Evolutionary conservation across 2,797 vertebrate species (phyloP), one percentile per base, ranked within the genome.

Genomic region (Acomys russatus): DNA sequence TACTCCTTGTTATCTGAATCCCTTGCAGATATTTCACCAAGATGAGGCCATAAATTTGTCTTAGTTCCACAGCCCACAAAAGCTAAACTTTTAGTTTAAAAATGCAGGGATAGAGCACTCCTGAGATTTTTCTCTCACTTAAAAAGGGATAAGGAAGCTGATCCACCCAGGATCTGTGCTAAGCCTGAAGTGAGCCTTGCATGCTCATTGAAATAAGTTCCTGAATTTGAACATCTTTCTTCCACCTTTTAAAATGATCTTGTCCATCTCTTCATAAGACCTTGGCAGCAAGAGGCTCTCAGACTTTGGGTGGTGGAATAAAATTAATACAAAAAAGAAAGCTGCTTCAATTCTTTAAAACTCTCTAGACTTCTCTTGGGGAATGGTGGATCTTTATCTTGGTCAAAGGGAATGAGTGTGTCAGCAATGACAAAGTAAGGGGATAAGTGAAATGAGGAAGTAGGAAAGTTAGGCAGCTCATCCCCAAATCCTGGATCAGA

Each of bases 261-360:
- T 97, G 96, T 92, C 30, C 54, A 64, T 96, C 90, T 94, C 44
- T 59, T 92, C 87, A 87, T 28, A 94, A 88, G 83, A 86, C 63
- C 64, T 80, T 35, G 15, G 88, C 85, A 76, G 76, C 61, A 82
- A 61, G 70, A 88, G 76, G 63, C 93, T 97, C 96, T 86, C 61
- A 70, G 70, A 90, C 83, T 94, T 92, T 80, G 56, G 49, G 23
- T 20, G n/a, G n/a, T 85, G 49, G 80, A 83, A 79, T 56, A 63
- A 96, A 97, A 89, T 90, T 71, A 93, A 97, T 91, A 85, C 1
- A n/a, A 35, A 88, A 94, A 93, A 96, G 59, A 92, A 95, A 95
- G 89, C 66, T 59, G 87, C 79, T 89, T 87, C n/a, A 51, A 77
- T 61, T 54, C 44, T 96, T 76, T 90, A 73, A 11, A 68, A 38